Conservation (phyloP, 2,113 vertebrate genomes). For the Pteronura brasiliensis region DNA sequence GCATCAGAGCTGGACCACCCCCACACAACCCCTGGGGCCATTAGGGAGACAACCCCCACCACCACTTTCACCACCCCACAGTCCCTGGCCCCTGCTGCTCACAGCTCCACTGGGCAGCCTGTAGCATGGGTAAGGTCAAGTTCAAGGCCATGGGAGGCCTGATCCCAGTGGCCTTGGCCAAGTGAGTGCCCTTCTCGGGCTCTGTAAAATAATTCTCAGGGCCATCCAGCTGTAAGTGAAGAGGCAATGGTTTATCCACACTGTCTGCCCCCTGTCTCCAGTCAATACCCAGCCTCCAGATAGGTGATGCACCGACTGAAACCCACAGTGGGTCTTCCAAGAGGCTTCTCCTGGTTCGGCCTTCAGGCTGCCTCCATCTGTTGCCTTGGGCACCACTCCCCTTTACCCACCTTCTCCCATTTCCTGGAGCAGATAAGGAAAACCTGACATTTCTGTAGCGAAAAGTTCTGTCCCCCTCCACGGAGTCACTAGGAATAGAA, state of each 20-base stretch:
- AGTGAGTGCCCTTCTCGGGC: background rate
- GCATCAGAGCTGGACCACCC: background rate
- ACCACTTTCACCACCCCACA: background rate
- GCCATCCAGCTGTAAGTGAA: background rate
- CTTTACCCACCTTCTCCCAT: background rate
- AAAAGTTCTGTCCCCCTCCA: background rate
- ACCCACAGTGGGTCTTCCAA: background rate
- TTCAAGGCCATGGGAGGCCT: background rate
- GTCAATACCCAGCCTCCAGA: background rate
- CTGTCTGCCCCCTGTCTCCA: background rate
- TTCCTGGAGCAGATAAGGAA: background rate
- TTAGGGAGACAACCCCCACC: background rate
- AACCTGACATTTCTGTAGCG: background rate
- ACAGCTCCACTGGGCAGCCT: background rate
- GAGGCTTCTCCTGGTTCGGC: background rate
- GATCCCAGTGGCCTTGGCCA: background rate
- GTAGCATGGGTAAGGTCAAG: background rate
- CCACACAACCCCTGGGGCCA: background rate
- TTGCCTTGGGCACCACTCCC: background rate
- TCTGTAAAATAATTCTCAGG: background rate
- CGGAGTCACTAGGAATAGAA: background rate
- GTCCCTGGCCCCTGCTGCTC: rapidly evolving
- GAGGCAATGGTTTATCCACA: background rate
- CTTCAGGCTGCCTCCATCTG: background rate
- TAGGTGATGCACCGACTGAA: rapidly evolving